Percentiles rank a stretch among this genome's conserved stretches.
phyloP scores from a whole-genome alignment of 92 coral and sea anemone species.

The Porites divaricata region DNA sequence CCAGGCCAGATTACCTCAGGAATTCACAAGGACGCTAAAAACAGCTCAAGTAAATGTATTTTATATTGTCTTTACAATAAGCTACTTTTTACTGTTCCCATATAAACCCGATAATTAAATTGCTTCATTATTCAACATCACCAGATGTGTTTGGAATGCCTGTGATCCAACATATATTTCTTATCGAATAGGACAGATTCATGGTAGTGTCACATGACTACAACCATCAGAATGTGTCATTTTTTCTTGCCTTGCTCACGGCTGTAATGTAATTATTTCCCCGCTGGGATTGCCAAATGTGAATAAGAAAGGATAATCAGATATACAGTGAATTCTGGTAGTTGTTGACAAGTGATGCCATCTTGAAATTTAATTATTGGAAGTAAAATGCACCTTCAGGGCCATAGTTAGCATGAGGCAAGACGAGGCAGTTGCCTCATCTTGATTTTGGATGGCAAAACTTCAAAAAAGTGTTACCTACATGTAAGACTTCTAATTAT shows the following conservation, averaged over 20 bases:
- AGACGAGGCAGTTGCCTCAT: too few species aligned
- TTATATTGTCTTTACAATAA: conserved; percentile 8
- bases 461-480: too few species aligned
- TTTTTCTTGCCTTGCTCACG: not conserved
- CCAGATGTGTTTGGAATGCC: not conserved
- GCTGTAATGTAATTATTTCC: conserved; percentile 4
- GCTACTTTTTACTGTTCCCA: conserved; percentile 4
- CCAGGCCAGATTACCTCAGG: too few species aligned
- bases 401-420: too few species aligned
- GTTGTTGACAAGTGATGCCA: conserved; percentile 33
- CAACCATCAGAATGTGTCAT: not conserved
- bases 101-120: conserved; percentile 1
- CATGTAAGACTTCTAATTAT: too few species aligned
- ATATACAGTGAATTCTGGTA: conserved; percentile 7
- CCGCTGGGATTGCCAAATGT: not conserved
- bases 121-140: conserved; percentile 3
- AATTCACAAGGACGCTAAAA: too few species aligned
- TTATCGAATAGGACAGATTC: too few species aligned
- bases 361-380: conserved; percentile 16
- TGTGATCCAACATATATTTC: too few species aligned
- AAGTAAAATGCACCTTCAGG: conserved; percentile 25
- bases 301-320: not conserved
- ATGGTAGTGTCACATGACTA: not conserved
- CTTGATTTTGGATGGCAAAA: too few species aligned
- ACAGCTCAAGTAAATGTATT: not conserved